Conservation (phyloP, 2,113 vertebrate genomes). For the Cebus imitator region DNA sequence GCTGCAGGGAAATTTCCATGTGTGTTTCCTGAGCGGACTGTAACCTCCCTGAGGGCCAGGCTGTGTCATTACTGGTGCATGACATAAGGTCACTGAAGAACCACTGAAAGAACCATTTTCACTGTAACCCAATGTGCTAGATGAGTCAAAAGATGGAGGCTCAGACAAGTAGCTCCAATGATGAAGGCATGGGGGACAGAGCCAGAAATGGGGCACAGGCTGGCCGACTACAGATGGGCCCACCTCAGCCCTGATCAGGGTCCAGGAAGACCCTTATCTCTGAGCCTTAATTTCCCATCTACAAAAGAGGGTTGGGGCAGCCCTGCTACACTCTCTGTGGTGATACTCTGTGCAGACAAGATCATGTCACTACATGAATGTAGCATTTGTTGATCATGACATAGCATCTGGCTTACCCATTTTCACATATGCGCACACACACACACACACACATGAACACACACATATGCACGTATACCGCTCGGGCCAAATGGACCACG, state of each 20-base stretch:
- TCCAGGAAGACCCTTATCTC: too few species aligned
- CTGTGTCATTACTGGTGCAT: too few species aligned
- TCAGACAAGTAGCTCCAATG: too few species aligned
- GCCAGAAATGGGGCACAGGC: neutral
- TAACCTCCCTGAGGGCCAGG: neutral
- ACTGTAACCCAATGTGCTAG: neutral
- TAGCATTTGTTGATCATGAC: fast-evolving
- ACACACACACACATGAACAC: too few species aligned
- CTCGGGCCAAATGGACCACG: neutral
- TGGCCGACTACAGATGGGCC: neutral
- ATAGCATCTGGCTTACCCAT: too few species aligned
- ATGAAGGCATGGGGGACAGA: neutral
- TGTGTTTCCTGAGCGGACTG: neutral
- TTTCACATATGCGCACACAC: neutral
- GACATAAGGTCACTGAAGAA: neutral
- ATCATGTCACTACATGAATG: fast-evolving
- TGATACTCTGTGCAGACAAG: neutral
- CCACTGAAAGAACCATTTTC: too few species aligned
- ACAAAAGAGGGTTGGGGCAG: neutral
- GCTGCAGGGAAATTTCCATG: fast-evolving
- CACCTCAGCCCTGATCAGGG: too few species aligned
- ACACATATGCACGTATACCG: too few species aligned
- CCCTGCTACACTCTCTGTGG: fast-evolving
- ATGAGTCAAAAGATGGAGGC: too few species aligned
- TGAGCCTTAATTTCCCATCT: too few species aligned